Conservation (phyloP, 2,797 vertebrate species). For the Cetoscarus ocellatus region DNA sequence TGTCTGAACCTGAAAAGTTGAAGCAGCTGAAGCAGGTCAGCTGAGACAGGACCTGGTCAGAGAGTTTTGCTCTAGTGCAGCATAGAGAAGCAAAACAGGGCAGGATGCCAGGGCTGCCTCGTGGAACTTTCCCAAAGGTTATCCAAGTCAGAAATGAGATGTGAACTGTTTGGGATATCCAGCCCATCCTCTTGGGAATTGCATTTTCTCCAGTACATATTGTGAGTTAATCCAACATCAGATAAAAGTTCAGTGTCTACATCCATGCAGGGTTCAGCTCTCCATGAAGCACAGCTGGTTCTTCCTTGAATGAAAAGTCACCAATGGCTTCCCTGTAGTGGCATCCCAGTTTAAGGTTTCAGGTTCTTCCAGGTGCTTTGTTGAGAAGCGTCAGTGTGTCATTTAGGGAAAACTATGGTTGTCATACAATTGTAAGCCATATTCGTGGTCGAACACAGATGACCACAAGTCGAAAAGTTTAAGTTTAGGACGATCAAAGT, state of each 20-base stretch:
- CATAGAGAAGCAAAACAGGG: slow-evolving; percentile 61
- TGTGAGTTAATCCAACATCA: slow-evolving; percentile 3
- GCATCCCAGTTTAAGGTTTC: slow-evolving; percentile 22
- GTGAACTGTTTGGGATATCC: slow-evolving; percentile 22
- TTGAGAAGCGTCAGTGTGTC: too few relatives aligned
- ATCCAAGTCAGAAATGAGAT: slow-evolving; percentile 31
- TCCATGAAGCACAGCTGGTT: slow-evolving; percentile 9
- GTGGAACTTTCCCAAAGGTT: slow-evolving; percentile 10
- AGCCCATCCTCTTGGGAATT: slow-evolving; percentile 10
- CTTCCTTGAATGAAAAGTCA: slow-evolving; percentile 13
- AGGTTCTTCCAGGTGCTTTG: slow-evolving; percentile 38
- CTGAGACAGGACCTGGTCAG: slow-evolving; percentile 31
- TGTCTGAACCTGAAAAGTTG: slow-evolving; percentile 21
- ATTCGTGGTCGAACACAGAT: slow-evolving; percentile 22
- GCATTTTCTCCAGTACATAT: slow-evolving; percentile 1
- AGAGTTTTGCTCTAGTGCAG: slow-evolving; percentile 37
- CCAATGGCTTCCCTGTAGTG: slow-evolving; percentile 36
- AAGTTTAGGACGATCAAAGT: slow-evolving; percentile 12
- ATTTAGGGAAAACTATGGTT: slow-evolving; percentile 27
- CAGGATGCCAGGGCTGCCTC: slow-evolving; percentile 26
- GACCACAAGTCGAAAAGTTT: slow-evolving; percentile 39
- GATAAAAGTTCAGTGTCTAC: slow-evolving; percentile 12
- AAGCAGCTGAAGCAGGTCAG: slow-evolving; percentile 40
- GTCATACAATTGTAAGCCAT: slow-evolving; percentile 24
- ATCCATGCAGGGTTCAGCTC: slow-evolving; percentile 14